These are phyloP conservation scores for Caenorhabditis latens DNA, from an alignment of 1,140 invertebrate species.

Conservation along the genomic window DNA sequence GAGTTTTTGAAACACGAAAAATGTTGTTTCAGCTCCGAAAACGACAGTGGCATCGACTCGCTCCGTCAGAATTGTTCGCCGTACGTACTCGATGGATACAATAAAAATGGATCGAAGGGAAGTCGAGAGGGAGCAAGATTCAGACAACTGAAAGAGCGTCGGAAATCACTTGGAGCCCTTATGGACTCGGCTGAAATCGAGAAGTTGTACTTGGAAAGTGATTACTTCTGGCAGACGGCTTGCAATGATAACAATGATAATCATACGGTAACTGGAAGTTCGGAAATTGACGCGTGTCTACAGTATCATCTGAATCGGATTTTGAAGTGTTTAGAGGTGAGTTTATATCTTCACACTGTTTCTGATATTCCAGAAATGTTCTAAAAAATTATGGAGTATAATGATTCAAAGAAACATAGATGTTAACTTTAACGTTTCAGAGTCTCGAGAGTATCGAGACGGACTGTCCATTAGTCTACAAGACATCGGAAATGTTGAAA, in stretches of 20 bases:
- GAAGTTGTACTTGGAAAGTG: constrained; percentile 60
- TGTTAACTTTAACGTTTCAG: no score
- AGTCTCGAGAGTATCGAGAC: constrained; percentile 55
- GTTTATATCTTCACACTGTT: background rate
- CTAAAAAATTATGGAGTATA: no score
- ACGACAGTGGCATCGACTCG: constrained; percentile 68
- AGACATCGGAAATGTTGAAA: constrained; percentile 64
- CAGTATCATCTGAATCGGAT: constrained; percentile 60
- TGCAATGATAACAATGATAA: constrained; percentile 15
- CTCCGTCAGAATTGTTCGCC: constrained; percentile 65
- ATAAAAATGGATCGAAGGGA: constrained; percentile 45
- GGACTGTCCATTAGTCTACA: constrained; percentile 62
- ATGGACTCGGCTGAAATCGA: constrained; percentile 62
- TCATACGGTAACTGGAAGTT: constrained; percentile 28
- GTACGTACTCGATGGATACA: constrained; percentile 55
- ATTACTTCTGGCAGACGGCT: constrained; percentile 65
- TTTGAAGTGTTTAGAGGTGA: constrained; percentile 54
- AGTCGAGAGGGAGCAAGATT: constrained; percentile 38
- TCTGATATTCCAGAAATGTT: background rate
- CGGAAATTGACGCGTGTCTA: constrained; percentile 64
- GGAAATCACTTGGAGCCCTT: constrained; percentile 63
- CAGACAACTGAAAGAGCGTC: constrained; percentile 61
- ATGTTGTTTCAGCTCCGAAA: constrained; percentile 65
- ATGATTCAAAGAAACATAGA: no score
- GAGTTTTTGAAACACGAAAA: background rate